phyloP scores from a whole-genome alignment of 2,113 vertebrate genomes.

The Boulengeromyrus knoepffleri region DNA sequence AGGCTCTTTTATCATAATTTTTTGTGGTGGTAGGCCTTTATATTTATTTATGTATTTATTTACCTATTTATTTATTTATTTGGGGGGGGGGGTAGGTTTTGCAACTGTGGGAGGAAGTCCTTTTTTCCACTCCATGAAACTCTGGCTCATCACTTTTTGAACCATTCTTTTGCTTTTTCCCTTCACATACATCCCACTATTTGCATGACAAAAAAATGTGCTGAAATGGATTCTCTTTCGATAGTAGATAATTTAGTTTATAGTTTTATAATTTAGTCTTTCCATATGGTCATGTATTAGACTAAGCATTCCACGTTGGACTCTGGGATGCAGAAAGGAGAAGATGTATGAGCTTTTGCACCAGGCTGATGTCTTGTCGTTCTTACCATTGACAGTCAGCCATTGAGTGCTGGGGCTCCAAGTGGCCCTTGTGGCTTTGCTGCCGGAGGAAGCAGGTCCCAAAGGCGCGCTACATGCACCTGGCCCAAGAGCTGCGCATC shows the following conservation, averaged over 20 bases:
- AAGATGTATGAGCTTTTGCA: not conserved
- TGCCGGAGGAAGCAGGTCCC: conserved; percentile 63
- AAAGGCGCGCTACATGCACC: conserved; percentile 89
- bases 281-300: not conserved
- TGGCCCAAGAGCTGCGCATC: conserved; percentile 87
- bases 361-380: not conserved
- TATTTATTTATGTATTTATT: no score
- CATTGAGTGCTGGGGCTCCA: conserved; percentile 56
- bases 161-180: not conserved
- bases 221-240: not conserved
- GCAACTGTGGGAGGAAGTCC: not conserved
- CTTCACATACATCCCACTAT: not conserved
- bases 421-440: conserved; percentile 63
- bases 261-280: not conserved
- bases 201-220: not conserved
- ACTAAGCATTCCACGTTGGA: not conserved
- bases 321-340: not conserved
- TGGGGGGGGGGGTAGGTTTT: not conserved
- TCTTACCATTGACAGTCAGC: conserved; percentile 55
- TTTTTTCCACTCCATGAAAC: not conserved
- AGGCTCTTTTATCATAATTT: not conserved
- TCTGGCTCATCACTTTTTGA: not conserved
- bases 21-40: no score
- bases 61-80: no score
- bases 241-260: not conserved